phyloP scores from a whole-genome alignment of 1,140 invertebrate genomes.

The Steinernema feltiae region DNA sequence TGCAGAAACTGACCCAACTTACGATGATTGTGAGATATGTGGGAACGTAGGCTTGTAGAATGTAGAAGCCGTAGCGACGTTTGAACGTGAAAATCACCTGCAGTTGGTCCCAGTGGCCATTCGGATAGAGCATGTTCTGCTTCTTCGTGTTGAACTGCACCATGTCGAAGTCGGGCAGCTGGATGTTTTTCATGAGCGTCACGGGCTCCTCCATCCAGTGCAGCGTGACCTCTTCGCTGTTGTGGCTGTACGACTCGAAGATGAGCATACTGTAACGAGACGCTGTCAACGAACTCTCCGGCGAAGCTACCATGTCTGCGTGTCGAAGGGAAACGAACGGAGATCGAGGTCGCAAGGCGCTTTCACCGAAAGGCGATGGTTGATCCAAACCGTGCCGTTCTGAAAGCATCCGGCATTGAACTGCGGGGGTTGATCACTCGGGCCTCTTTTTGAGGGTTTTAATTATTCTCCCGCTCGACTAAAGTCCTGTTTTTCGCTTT shows the following conservation, averaged over 20 bases:
- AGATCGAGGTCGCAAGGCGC: constrained; percentile 53
- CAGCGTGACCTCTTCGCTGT: constrained; percentile 51
- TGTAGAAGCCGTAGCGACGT: constrained; percentile 57
- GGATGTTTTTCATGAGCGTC: constrained; percentile 52
- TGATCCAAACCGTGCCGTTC: constrained; percentile 56
- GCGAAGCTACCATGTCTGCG: constrained; percentile 43
- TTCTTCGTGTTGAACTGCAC: constrained; percentile 48
- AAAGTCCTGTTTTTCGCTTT: no score
- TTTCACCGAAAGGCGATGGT: constrained; percentile 54
- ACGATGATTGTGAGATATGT: constrained; percentile 55
- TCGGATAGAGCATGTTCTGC: constrained; percentile 39
- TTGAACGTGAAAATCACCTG: constrained; percentile 53
- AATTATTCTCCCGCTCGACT: no score
- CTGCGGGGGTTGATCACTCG: background rate
- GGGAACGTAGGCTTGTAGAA: constrained; percentile 55
- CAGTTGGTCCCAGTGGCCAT: constrained; percentile 52
- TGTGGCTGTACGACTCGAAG: constrained; percentile 55
- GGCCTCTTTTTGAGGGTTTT: background rate
- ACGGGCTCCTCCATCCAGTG: constrained; percentile 55
- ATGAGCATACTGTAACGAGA: constrained; percentile 35
- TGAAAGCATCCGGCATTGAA: constrained; percentile 23
- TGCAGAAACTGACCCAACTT: constrained; percentile 54
- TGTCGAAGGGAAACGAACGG: constrained; percentile 54
- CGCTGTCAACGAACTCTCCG: background rate
- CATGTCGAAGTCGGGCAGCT: constrained; percentile 55